Percentiles rank a stretch among this genome's conserved stretches.
Evolutionary conservation across 2,797 vertebrate species (phyloP).

Genomic region (Schizopygopsis pylzovi): DNA sequence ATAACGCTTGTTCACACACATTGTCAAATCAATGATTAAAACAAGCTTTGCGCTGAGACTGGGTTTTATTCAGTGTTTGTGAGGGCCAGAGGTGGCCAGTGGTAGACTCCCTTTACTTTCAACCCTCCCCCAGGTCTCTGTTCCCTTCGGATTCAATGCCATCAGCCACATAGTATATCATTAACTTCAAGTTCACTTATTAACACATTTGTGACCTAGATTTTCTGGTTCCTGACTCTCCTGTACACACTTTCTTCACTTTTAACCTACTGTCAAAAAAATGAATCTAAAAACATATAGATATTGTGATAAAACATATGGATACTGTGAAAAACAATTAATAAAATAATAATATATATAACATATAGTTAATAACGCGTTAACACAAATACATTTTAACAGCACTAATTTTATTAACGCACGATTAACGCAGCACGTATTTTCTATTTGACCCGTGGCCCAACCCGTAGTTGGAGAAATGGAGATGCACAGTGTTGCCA

Average conservation of each 20-base stretch:
- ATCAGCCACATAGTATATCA: slow-evolving; percentile 7
- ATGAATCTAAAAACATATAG: neutral
- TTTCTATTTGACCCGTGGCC: too few species aligned
- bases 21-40: slow-evolving; percentile 59
- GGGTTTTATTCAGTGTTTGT: slow-evolving; percentile 27
- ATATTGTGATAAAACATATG: neutral
- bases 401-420: too few species aligned
- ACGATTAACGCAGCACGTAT: too few species aligned
- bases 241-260: slow-evolving; percentile 3
- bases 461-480: too few species aligned
- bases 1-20: slow-evolving; percentile 41
- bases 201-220: slow-evolving; percentile 40
- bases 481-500: too few species aligned
- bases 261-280: slow-evolving; percentile 8
- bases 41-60: slow-evolving; percentile 31
- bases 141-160: slow-evolving; percentile 8
- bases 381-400: too few species aligned
- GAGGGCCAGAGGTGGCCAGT: slow-evolving; percentile 40
- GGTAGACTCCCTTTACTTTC: slow-evolving; percentile 26
- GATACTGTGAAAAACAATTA: neutral
- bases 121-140: slow-evolving; percentile 18
- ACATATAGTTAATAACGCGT: too few species aligned
- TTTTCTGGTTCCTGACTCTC: slow-evolving; percentile 17
- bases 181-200: slow-evolving; percentile 40
- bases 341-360: too few species aligned